Percentiles rank a stretch among this genome's conserved stretches.
phyloP scores from a whole-genome alignment of 1,140 invertebrate genomes.

The Leptinotarsa texana region DNA sequence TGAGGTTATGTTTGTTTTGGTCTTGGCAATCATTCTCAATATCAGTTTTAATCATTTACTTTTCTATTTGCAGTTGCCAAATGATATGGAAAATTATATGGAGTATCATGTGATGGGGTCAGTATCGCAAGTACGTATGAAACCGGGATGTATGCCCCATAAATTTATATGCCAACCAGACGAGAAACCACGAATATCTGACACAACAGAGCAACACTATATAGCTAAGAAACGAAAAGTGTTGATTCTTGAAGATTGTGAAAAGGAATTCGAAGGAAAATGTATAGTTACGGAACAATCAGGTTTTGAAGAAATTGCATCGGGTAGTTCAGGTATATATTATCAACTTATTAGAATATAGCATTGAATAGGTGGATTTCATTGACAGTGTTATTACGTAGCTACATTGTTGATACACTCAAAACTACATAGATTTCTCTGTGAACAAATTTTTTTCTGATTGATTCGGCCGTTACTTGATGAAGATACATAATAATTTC shows the following conservation, averaged over 20 bases:
- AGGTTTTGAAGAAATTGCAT: conserved; percentile 50
- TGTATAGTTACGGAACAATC: conserved; percentile 43
- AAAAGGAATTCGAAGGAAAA: background rate
- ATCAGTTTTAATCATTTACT: conserved; percentile 8
- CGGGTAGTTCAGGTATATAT: conserved; percentile 53
- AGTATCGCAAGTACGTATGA: conserved; percentile 44
- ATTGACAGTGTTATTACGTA: too few relatives aligned
- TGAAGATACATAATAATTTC: too few relatives aligned
- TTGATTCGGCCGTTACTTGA: too few relatives aligned
- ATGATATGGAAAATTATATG: conserved; percentile 50
- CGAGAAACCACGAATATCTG: conserved; percentile 38
- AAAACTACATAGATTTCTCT: too few relatives aligned
- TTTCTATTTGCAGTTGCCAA: conserved; percentile 42
- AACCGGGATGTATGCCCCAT: conserved; percentile 38
- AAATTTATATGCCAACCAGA: conserved; percentile 47
- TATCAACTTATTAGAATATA: too few relatives aligned
- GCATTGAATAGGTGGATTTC: too few relatives aligned
- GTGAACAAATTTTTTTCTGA: too few relatives aligned
- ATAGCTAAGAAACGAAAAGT: conserved; percentile 31
- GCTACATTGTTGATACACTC: too few relatives aligned
- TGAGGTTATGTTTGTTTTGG: too few relatives aligned
- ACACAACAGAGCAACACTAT: conserved; percentile 14
- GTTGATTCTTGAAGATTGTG: background rate
- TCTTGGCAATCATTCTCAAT: too few relatives aligned
- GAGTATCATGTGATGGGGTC: conserved; percentile 45